Percentiles rank a stretch among this genome's conserved stretches.
Conservation (phyloP, 2,888 invertebrate species). For the Rotaria macrura region DNA sequence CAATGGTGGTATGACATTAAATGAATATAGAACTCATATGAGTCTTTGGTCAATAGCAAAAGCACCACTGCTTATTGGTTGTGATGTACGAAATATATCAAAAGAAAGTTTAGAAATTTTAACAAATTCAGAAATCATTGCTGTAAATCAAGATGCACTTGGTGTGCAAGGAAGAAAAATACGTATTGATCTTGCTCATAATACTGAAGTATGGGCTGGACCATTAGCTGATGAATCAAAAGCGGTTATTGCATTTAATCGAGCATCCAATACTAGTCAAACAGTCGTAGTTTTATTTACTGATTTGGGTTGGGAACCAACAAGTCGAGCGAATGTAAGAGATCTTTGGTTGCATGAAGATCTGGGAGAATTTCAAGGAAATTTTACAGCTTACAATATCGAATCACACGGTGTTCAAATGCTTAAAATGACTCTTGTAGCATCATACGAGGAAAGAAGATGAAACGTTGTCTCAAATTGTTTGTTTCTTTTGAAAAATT, state of each 20-base stretch:
- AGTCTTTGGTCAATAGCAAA: conserved; percentile 16
- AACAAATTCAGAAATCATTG: conserved; percentile 2
- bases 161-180: not conserved
- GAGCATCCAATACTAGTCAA: not conserved
- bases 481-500: too few species aligned
- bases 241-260: not conserved
- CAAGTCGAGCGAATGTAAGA: not conserved
- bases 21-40: not conserved
- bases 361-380: not conserved
- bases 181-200: not conserved
- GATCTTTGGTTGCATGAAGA: not conserved
- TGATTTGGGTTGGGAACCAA: not conserved
- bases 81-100: not conserved
- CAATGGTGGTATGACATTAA: conserved; percentile 3
- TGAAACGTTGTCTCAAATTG: not conserved
- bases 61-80: not conserved
- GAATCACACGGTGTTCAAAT: not conserved
- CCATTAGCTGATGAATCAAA: not conserved
- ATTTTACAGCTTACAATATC: not conserved
- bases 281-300: not conserved
- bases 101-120: not conserved
- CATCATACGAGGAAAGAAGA: not conserved
- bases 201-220: conserved; percentile 3
- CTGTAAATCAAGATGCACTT: conserved; percentile 12
- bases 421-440: not conserved